phyloP scores from a whole-genome alignment of 2,888 invertebrate genomes.

The Hydroisotoma schaefferi region DNA sequence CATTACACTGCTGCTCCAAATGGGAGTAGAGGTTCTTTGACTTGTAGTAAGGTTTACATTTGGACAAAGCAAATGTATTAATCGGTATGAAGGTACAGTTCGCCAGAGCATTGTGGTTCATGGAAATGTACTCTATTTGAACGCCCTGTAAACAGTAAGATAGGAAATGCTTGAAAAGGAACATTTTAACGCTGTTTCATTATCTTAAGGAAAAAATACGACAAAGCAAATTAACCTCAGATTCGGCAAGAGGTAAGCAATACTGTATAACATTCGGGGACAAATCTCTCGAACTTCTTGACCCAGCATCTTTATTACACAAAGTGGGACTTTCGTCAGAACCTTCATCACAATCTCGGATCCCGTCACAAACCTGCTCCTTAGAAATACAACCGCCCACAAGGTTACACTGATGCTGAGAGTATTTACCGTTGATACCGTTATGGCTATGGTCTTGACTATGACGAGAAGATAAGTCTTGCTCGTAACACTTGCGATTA shows the following conservation, averaged over 20 bases:
- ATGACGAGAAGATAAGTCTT: too few species aligned
- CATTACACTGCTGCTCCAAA: constrained; percentile 34
- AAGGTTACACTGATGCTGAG: constrained; percentile 32
- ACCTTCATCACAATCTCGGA: constrained; percentile 32
- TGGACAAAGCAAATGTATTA: constrained; percentile 27
- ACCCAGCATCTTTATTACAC: constrained; percentile 11
- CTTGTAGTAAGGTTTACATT: constrained; percentile 38
- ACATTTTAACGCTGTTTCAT: background rate
- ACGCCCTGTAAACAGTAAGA: constrained; percentile 29
- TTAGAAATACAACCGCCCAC: constrained; percentile 31
- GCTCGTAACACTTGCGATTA: constrained; percentile 19
- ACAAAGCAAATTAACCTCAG: constrained; percentile 7
- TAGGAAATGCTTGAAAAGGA: too few species aligned
- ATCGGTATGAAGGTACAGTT: constrained; percentile 35
- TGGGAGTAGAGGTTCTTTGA: constrained; percentile 31
- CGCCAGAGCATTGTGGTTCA: constrained; percentile 14
- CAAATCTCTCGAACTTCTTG: constrained; percentile 13
- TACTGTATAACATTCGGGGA: background rate
- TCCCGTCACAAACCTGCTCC: constrained; percentile 33
- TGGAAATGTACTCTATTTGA: constrained; percentile 27
- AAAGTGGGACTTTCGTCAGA: constrained; percentile 25
- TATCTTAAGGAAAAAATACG: background rate
- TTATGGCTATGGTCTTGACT: too few species aligned
- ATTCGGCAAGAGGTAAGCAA: constrained; percentile 12
- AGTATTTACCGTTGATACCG: background rate